phyloP scores from a whole-genome alignment of 2,888 invertebrate species.

The Epistrophella euchroma region DNA sequence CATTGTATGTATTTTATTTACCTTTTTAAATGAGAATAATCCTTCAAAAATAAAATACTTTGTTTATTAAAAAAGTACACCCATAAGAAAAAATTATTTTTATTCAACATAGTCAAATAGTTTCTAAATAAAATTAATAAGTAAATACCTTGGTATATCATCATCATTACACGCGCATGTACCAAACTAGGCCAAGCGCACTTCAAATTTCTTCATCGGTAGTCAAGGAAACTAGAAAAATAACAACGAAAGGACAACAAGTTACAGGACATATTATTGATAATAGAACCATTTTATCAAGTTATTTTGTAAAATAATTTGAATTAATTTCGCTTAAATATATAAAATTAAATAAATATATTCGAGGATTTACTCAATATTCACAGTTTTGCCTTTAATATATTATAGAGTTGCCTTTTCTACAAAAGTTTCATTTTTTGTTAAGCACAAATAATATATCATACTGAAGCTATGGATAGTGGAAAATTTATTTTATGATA shows the following conservation, averaged over 20 bases:
- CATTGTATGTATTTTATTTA: background rate
- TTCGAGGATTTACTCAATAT: slow-evolving; percentile 51
- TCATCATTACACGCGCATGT: slow-evolving; percentile 41
- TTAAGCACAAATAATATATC: slow-evolving; percentile 32
- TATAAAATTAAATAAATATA: background rate
- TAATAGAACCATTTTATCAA: slow-evolving; percentile 49
- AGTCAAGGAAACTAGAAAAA: slow-evolving; percentile 74
- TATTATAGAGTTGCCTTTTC: slow-evolving; percentile 59
- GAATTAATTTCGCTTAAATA: background rate
- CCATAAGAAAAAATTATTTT: no score
- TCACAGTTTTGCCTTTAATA: slow-evolving; percentile 61
- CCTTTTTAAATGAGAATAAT: background rate
- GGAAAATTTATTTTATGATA: slow-evolving; percentile 49
- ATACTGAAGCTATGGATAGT: slow-evolving; percentile 37
- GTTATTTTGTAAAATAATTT: slow-evolving; percentile 43
- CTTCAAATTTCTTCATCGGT: slow-evolving; percentile 36
- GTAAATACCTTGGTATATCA: background rate
- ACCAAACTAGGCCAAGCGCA: slow-evolving; percentile 50
- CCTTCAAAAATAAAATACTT: no score
- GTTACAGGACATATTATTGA: slow-evolving; percentile 65
- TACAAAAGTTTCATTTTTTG: slow-evolving; percentile 45
- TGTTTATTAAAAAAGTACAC: no score
- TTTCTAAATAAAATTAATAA: background rate
- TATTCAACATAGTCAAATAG: background rate
- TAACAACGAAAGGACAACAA: slow-evolving; percentile 75